A percentile compares a stretch with the other conserved stretches of the same genome.
These are phyloP conservation scores for Aphodius granarius DNA, from an alignment of 2,888 invertebrate genomes.

Conservation along the genomic window DNA sequence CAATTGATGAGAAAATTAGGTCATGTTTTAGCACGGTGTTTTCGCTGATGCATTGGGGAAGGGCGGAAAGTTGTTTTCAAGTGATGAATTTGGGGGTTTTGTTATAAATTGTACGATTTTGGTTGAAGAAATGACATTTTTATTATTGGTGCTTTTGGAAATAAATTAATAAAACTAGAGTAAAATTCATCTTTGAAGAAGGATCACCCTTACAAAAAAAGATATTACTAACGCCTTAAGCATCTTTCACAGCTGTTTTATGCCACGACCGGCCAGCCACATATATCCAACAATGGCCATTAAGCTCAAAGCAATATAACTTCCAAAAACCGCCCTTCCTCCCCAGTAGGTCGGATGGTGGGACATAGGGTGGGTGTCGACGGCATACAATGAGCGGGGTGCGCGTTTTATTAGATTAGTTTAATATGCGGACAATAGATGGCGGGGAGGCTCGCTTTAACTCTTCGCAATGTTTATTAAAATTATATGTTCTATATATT, in stretches of 20 bases:
- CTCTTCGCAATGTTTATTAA: neutral
- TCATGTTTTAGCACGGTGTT: too few relatives aligned
- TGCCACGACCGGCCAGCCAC: neutral
- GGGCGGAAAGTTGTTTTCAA: too few relatives aligned
- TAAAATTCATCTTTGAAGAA: neutral
- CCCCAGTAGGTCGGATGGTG: neutral
- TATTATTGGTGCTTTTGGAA: too few relatives aligned
- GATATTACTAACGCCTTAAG: neutral
- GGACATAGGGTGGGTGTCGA: constrained; percentile 13
- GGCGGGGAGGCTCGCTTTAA: neutral
- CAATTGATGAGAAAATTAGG: too few relatives aligned
- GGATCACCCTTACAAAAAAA: neutral
- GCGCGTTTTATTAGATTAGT: constrained; percentile 24
- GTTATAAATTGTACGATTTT: too few relatives aligned
- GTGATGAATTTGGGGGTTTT: too few relatives aligned
- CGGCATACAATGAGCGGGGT: neutral
- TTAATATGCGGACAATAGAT: constrained; percentile 23
- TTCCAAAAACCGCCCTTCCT: constrained; percentile 14
- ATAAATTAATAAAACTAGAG: too few relatives aligned
- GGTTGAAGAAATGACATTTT: too few relatives aligned
- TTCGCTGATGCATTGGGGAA: too few relatives aligned
- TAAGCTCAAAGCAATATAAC: constrained; percentile 20
- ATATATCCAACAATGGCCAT: constrained; percentile 10
- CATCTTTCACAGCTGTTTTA: constrained; percentile 6
- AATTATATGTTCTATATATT: neutral